Evolutionary conservation across 2,888 invertebrate species (phyloP).

Genomic region (Apomyelois bistriatella): DNA sequence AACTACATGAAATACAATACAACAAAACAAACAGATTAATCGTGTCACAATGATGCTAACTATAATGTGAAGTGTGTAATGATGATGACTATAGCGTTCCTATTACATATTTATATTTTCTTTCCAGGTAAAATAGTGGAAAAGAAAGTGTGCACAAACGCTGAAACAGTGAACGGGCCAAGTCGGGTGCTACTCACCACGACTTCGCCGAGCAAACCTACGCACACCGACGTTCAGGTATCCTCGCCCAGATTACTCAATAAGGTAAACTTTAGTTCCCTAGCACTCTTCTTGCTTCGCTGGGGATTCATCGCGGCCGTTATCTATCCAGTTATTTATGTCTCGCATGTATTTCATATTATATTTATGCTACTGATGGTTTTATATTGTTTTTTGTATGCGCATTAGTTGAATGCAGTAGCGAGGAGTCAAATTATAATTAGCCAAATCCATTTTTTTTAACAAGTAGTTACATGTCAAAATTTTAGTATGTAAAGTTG

Average conservation of each 20-base stretch:
- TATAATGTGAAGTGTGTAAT: too few relatives aligned
- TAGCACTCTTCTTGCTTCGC: conserved; percentile 47
- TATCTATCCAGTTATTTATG: not conserved
- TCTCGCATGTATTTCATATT: too few relatives aligned
- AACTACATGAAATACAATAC: too few relatives aligned
- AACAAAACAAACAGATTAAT: too few relatives aligned
- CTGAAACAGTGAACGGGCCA: conserved; percentile 67
- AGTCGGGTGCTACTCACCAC: conserved; percentile 61
- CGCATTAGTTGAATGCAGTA: too few relatives aligned
- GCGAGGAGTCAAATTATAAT: too few relatives aligned
- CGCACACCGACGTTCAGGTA: conserved; percentile 76
- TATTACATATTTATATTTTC: not conserved
- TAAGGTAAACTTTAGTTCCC: conserved; percentile 75
- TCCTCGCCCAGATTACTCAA: conserved; percentile 76
- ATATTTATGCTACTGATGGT: not conserved
- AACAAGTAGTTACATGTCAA: too few relatives aligned
- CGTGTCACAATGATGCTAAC: too few relatives aligned
- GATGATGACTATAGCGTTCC: too few relatives aligned
- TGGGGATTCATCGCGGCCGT: conserved; percentile 37
- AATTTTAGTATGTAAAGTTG: too few relatives aligned
- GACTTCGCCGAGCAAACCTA: conserved; percentile 48
- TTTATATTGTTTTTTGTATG: not conserved
- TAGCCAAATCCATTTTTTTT: too few relatives aligned
- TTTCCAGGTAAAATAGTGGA: conserved; percentile 83
- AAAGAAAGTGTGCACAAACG: conserved; percentile 80